Evolutionary conservation across 2,113 vertebrate genomes (phyloP), one percentile per base, ranked within the genome.

Genomic region (Ranitomeya imitator): DNA sequence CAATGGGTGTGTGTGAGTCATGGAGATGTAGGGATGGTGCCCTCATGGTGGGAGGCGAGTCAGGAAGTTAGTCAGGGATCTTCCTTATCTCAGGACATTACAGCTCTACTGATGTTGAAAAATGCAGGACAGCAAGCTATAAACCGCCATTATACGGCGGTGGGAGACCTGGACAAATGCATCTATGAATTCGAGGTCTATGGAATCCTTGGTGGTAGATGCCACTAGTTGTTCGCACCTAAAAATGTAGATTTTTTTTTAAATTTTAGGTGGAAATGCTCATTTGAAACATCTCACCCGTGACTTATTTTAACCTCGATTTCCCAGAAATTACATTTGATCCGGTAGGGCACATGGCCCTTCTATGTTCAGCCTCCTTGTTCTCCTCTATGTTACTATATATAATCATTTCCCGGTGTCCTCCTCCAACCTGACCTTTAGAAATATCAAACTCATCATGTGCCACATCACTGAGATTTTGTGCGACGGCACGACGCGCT

Each of bases 361-460:
- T 83, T 45, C 19, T 45, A 19, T 51, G 8, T 21, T 2, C 18
- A 65, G 19, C 61, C 19, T n/a, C 45, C 2, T 37, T 45, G 31
- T 37, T 4, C 18, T 63, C 6, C 10, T 45, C 23, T 57, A 18
- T 51, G 59, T n/a, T 83, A 51, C 60, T 67, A 37, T 83, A 67
- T 83, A 83, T 83, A 83, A 52, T 45, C 18, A 67, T 21, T 83
- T 37, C 57, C 79, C 13, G 37, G 16, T 23, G 60, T 83, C 80
- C 80, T 83, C 26, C 51, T 45, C 37, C 61, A 83, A 45, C 61
- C 37, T 83, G 81, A 83, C 81, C 81, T 83, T 83, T 83, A 54
- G 16, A 83, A 83, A 83, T 83, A 83, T 83, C 81, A 83, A 83
- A 83, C 61, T 69, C 81, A 83, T 83, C 81, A 83, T 83, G 19